Base-by-base conservation (phyloP, 2,888 invertebrate genomes). In the Apoda limacodes region DNA sequence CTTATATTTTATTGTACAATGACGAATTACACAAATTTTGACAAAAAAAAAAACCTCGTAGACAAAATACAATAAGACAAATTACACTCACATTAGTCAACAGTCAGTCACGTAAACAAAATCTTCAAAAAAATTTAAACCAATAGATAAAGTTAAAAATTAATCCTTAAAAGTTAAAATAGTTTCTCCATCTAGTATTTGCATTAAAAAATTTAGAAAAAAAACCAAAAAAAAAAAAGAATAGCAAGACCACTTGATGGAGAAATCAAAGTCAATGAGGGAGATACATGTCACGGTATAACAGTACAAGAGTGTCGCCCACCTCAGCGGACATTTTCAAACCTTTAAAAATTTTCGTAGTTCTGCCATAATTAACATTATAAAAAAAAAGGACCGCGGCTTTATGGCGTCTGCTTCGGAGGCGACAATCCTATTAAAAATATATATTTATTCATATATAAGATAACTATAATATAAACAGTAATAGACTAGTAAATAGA, bases 321-420 rank as follows among this genome's bases (percentile, higher is more conserved):
- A n/a, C 62, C 60, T 60, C 56, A 52, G 71, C 71, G 67, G 75
- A 74, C 75, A 69, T 80, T 80, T 80, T 76, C 78, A 51, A 61
- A 69, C 69, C 70, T 74, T 67, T 76, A 68, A 59, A 50, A 55
- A 60, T 62, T 70, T 76, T 65, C 58, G 60, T 60, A 63, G 59
- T 60, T 62, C 78, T 80, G 78, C 78, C 46, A 78, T 78, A 78
- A 57, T 70, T 46, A 76, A 75, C 56, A 71, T 64, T 60, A 60
- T 59, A 56, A 17, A 60, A 45, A 54, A 60, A 63, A 58, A 60
- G 60, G 69, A 69, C 71, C 76, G 70, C 69, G 57, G 57, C 68
- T 78, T 78, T 68, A 55, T 57, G 57, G 67, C 69, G 69, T 71
- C 75, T 72, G 65, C 71, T 52, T 60, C 52, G 60, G 59, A 46